Conservation (phyloP, 1,140 invertebrate genomes). For the Formica exsecta region DNA sequence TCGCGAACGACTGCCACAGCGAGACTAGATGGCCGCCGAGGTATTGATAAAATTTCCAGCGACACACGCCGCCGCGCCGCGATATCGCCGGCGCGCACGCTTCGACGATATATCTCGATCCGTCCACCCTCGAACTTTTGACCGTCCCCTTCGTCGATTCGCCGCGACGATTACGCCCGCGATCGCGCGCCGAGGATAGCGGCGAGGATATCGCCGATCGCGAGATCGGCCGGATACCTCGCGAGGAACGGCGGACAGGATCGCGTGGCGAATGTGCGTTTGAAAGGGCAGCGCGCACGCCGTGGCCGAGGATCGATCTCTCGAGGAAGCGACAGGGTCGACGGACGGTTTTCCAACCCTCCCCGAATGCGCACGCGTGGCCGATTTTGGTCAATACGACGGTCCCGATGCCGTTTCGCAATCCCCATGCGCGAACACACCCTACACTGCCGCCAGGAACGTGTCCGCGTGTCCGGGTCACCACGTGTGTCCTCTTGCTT, state of each 20-base stretch:
- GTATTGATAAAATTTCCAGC: slow-evolving; percentile 86
- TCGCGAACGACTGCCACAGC: slow-evolving; percentile 78
- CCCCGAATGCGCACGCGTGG: slow-evolving; percentile 71
- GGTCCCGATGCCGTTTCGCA: slow-evolving; percentile 70
- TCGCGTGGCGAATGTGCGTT: neutral
- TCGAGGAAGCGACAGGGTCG: slow-evolving; percentile 65
- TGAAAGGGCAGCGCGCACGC: neutral
- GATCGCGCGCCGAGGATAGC: neutral
- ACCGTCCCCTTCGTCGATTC: neutral
- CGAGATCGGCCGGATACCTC: neutral
- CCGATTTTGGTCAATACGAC: slow-evolving; percentile 81
- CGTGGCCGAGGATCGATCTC: slow-evolving; percentile 51
- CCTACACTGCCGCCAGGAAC: slow-evolving; percentile 59
- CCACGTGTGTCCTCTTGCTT: neutral
- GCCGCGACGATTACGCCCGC: neutral
- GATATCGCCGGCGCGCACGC: slow-evolving; percentile 62
- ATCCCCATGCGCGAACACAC: slow-evolving; percentile 80
- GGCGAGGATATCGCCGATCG: neutral
- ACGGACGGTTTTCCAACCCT: slow-evolving; percentile 40
- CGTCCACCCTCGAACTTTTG: slow-evolving; percentile 43
- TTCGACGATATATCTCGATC: slow-evolving; percentile 71
- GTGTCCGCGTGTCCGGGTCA: neutral
- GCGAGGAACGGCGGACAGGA: neutral
- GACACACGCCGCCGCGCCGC: slow-evolving; percentile 64
- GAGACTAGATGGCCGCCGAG: slow-evolving; percentile 76